Evolutionary conservation across 2,113 vertebrate genomes (phyloP).

Genomic region (Rhinolophus sinicus): DNA sequence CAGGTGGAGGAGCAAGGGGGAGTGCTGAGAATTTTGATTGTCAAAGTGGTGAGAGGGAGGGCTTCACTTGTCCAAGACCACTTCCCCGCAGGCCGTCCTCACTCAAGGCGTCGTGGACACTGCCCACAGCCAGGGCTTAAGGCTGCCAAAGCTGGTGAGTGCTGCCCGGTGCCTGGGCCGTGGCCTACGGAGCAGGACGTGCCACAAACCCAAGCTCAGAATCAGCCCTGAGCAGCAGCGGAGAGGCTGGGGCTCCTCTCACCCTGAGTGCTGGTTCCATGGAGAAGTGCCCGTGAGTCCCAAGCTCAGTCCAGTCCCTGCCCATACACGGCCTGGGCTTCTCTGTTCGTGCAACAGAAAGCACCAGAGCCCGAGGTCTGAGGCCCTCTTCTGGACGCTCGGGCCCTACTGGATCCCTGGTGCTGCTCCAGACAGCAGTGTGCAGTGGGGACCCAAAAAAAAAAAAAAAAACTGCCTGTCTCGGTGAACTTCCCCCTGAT

Average conservation of each 20-base stretch:
- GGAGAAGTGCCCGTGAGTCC: not conserved
- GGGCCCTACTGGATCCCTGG: not conserved
- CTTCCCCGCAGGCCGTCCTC: not conserved
- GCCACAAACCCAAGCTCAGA: not conserved
- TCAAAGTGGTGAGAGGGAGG: not conserved
- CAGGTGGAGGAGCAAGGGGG: not conserved
- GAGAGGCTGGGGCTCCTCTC: not conserved
- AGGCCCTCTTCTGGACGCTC: not conserved
- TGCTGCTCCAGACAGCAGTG: not conserved
- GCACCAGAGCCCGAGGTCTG: not conserved
- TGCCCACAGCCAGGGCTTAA: not conserved
- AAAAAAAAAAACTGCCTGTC: not conserved
- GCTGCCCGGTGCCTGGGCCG: not conserved
- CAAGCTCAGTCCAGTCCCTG: not conserved
- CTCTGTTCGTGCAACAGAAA: not conserved
- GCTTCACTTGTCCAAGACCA: not conserved
- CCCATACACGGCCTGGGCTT: not conserved
- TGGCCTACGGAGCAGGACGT: no score
- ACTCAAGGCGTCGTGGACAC: not conserved
- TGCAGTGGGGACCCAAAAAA: not conserved
- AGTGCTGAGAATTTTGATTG: not conserved
- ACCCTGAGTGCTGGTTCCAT: no score
- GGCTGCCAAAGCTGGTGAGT: not conserved
- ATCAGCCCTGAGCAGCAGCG: no score
- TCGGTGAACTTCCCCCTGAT: not conserved